phyloP scores from a whole-genome alignment of 2,888 invertebrate genomes.

The Ochropacha duplaris region DNA sequence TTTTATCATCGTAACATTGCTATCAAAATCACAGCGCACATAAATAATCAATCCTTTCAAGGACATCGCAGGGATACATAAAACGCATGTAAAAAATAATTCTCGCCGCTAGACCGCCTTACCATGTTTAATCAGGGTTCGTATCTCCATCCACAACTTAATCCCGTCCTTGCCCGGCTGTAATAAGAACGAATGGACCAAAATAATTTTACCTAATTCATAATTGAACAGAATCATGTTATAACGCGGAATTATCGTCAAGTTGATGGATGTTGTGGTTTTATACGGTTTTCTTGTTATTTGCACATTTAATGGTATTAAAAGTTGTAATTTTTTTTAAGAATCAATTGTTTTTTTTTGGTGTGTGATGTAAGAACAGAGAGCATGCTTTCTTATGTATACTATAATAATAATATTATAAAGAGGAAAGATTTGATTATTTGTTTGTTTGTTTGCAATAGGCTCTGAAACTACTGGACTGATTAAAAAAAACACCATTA shows the following conservation, averaged over 20 bases:
- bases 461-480: no score
- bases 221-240: not conserved
- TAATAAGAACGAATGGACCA: slow-evolving; percentile 2
- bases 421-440: no score
- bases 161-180: not conserved
- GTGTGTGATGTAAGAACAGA: no score
- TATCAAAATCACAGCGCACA: not conserved
- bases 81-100: slow-evolving; percentile 1
- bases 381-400: no score
- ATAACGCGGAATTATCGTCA: not conserved
- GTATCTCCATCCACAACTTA: not conserved
- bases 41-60: not conserved
- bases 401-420: no score
- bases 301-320: not conserved
- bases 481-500: no score
- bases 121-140: slow-evolving; percentile 3
- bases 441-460: no score
- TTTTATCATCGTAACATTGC: not conserved
- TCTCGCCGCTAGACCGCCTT: not conserved
- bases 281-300: not conserved
- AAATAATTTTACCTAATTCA: not conserved
- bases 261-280: not conserved
- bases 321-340: not conserved
- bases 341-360: not conserved
- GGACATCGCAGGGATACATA: slow-evolving; percentile 1